phyloP scores from a whole-genome alignment of 2,797 vertebrate genomes.

The Melanitta fusca region DNA sequence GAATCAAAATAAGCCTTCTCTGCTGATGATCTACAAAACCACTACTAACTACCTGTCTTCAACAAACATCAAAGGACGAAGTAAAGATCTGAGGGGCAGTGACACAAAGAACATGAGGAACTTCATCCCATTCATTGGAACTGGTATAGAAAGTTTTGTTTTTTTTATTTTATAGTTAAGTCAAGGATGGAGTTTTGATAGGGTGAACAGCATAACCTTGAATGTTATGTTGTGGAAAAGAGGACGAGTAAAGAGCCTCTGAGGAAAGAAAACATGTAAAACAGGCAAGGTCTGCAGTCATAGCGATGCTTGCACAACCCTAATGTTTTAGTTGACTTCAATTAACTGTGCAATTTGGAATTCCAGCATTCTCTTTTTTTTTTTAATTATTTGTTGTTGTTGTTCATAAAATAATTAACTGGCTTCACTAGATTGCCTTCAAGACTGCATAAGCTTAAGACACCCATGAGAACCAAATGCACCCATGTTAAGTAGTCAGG shows the following conservation, averaged over 20 bases:
- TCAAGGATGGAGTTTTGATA: not conserved
- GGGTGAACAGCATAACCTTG: not conserved
- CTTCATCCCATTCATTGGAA: not conserved
- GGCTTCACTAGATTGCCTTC: not conserved
- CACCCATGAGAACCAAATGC: not conserved
- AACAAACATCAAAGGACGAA: not conserved
- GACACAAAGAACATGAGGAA: not conserved
- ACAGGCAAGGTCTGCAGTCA: not conserved
- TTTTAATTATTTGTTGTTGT: too few species aligned
- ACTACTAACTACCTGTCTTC: not conserved
- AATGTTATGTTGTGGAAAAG: not conserved
- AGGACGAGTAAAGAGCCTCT: not conserved
- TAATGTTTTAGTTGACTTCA: not conserved
- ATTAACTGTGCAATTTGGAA: not conserved
- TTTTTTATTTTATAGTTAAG: not conserved
- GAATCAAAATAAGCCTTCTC: not conserved
- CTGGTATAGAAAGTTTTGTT: not conserved
- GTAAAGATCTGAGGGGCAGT: not conserved
- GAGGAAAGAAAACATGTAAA: not conserved
- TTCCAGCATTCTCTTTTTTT: not conserved
- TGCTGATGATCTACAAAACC: not conserved
- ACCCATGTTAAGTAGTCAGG: not conserved
- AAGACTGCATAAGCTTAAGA: not conserved
- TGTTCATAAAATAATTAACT: not conserved
- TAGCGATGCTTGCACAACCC: not conserved